phyloP scores from a whole-genome alignment of 2,113 vertebrate genomes.

The Heterotis niloticus region DNA sequence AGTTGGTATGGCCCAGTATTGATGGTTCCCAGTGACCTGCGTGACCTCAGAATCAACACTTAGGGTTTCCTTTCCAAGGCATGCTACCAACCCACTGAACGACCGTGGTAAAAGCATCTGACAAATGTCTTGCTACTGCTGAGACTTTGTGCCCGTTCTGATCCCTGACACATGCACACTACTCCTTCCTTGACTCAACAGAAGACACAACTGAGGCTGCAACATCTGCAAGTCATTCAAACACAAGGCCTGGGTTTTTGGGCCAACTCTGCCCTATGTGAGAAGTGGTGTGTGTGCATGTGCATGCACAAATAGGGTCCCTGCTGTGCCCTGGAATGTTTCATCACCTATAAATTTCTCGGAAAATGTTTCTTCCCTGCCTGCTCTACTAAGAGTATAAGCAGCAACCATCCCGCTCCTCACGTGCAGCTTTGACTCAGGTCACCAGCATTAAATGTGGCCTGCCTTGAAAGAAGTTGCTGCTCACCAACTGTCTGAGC shows the following conservation, averaged over 20 bases:
- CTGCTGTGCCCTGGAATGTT: slow-evolving; percentile 22
- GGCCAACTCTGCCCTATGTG: slow-evolving; percentile 33
- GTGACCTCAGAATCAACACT: slow-evolving; percentile 2
- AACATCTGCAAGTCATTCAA: slow-evolving; percentile 25
- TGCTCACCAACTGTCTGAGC: slow-evolving; percentile 9
- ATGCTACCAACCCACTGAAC: not conserved
- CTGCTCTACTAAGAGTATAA: not conserved
- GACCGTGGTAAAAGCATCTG: slow-evolving; percentile 2
- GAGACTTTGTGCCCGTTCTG: not conserved
- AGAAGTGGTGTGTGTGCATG: slow-evolving; percentile 23
- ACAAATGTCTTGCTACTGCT: not conserved
- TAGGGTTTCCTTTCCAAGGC: not conserved
- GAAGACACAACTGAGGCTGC: not conserved
- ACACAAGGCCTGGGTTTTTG: slow-evolving; percentile 15
- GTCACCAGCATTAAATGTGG: slow-evolving; percentile 14
- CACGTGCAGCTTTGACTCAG: not conserved
- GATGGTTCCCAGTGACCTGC: slow-evolving; percentile 14
- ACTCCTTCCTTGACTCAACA: slow-evolving; percentile 16
- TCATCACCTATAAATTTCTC: slow-evolving; percentile 22
- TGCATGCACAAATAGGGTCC: slow-evolving; percentile 31
- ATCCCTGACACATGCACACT: not conserved
- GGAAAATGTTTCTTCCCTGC: not conserved
- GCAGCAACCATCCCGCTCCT: not conserved
- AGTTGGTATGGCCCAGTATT: not conserved
- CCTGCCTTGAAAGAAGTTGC: slow-evolving; percentile 1